phyloP scores from a whole-genome alignment of 2,113 vertebrate genomes.

The Heptranchias perlo region DNA sequence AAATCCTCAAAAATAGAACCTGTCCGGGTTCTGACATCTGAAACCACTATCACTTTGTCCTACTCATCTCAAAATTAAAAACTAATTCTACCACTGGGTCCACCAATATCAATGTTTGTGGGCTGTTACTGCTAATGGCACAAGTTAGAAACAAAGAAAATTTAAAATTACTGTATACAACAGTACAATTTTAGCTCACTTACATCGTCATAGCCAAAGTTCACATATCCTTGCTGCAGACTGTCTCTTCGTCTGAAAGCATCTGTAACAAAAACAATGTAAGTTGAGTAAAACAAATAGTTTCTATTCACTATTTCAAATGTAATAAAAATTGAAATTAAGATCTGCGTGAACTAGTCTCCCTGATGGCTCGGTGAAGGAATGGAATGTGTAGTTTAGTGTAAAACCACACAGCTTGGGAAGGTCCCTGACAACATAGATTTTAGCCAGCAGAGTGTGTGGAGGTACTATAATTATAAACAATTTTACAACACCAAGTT shows the following conservation, averaged over 20 bases:
- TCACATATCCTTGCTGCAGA: conserved; percentile 75
- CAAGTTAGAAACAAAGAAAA: neutral
- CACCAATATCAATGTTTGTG: neutral
- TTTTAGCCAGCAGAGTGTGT: neutral
- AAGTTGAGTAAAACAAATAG: neutral
- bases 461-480: neutral
- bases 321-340: neutral
- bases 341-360: neutral
- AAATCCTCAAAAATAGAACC: neutral
- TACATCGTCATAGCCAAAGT: conserved; percentile 80
- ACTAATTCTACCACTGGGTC: neutral
- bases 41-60: neutral
- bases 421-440: neutral
- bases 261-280: conserved; percentile 54
- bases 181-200: conserved; percentile 55
- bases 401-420: neutral
- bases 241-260: conserved; percentile 73
- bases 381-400: neutral
- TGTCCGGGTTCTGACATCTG: neutral
- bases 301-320: neutral
- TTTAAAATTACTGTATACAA: neutral
- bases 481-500: no score
- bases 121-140: neutral
- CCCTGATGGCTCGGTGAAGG: neutral
- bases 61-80: neutral